phyloP scores from a whole-genome alignment of 2,113 vertebrate genomes.

The Oxygymnocypris stewartii region DNA sequence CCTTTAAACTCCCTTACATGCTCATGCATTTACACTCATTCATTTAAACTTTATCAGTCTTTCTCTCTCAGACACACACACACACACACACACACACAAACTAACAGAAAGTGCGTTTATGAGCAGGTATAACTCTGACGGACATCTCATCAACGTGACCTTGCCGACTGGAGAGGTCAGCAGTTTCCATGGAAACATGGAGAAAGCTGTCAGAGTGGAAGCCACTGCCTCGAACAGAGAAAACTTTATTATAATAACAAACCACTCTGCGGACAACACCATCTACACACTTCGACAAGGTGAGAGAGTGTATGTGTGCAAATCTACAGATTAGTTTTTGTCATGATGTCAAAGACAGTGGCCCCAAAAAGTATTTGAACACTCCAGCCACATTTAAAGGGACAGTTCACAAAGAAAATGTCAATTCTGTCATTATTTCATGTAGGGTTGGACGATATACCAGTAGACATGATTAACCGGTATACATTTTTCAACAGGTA shows the following conservation, averaged over 20 bases:
- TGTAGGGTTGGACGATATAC: too few relatives aligned
- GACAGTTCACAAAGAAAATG: background rate
- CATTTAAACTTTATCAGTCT: background rate
- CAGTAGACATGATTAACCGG: too few relatives aligned
- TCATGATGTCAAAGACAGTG: background rate
- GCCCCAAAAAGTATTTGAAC: background rate
- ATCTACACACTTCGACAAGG: constrained; percentile 87
- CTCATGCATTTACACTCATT: background rate
- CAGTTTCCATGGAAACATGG: constrained; percentile 83
- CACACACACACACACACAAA: background rate
- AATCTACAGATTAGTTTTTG: background rate
- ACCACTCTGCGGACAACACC: constrained; percentile 84
- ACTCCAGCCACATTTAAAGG: background rate
- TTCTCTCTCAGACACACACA: background rate
- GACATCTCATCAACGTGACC: constrained; percentile 86
- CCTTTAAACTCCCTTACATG: background rate
- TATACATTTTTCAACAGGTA: too few relatives aligned
- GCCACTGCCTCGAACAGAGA: constrained; percentile 83
- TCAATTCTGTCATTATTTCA: background rate
- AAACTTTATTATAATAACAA: constrained; percentile 84
- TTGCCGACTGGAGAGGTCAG: constrained; percentile 87
- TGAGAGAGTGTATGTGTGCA: constrained; percentile 53
- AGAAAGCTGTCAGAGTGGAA: constrained; percentile 82
- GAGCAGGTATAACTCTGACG: constrained; percentile 82
- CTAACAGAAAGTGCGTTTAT: constrained; percentile 33